Evolutionary conservation across 2,113 vertebrate genomes (phyloP), one percentile per base, ranked within the genome.

Genomic region (Callospermophilus lateralis): DNA sequence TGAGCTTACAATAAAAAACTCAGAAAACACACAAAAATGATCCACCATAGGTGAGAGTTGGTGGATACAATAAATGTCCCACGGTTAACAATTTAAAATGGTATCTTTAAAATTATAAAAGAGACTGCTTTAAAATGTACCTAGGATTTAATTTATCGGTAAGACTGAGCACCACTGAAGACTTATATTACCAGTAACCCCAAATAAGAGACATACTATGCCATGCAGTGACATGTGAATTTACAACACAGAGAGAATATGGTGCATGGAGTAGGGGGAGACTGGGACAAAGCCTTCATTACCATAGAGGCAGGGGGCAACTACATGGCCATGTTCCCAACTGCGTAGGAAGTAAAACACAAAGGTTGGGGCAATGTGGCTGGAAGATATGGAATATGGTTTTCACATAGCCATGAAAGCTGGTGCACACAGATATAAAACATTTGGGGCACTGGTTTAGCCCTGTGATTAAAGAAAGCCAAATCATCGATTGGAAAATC

Each of bases 21-120:
- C 55, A 48, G 24, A 89, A 90, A 68, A 90, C 76, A 86, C 11
- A 83, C 86, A 68, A 34, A 95, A 95, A 87, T 74, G 16, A 74
- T 39, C 30, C 19, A 67, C 13, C 45, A 73, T 6, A 73, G 39
- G 37, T 45, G 1, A 88, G 51, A 93, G 22, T 61, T 53, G 24
- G 22, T 12, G 80, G 17, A 86, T 24, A 72, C 20, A 93, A 70
- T 32, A 85, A 81, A 32, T 34, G 93, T 17, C 13, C 11, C 73
- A 68, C 58, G 34, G 30, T 45, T 74, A 61, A 90, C 58, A 87
- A 90, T 53, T 39, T 86, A 30, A 95, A 93, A 87, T 11, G 86
- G 22, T 22, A 90, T 24, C 0, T 81, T 90, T 90, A 61, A 86
- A 84, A 70, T 81, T 63, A 90, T 53, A 11, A 92, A 68, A 30